These are phyloP conservation scores for Dendrophyllia cribrosa DNA, from an alignment of 64 coral and sea anemone species.

Conservation along the genomic window DNA sequence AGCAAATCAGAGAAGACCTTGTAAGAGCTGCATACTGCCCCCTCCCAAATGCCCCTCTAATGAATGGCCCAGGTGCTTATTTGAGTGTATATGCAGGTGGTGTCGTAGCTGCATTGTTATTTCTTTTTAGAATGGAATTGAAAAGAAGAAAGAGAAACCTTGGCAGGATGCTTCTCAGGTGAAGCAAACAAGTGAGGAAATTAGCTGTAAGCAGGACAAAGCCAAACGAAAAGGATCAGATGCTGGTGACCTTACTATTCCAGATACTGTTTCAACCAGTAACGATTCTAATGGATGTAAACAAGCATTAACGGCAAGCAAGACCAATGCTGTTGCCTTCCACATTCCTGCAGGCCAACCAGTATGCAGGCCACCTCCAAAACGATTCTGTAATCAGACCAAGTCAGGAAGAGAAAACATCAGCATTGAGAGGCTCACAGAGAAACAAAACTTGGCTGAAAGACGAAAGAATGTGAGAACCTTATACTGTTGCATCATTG, in stretches of 20 bases:
- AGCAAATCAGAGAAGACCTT: too few relatives aligned
- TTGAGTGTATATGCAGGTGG: too few relatives aligned
- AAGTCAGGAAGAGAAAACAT: constrained; percentile 25
- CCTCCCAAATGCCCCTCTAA: too few relatives aligned
- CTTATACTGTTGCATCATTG: background rate
- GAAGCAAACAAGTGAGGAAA: background rate
- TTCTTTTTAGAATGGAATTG: constrained; percentile 39
- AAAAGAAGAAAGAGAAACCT: background rate
- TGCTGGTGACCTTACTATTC: background rate
- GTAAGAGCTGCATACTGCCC: too few relatives aligned
- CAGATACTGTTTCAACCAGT: background rate
- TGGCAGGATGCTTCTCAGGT: background rate
- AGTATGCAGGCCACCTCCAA: constrained; percentile 42
- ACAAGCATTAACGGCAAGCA: background rate
- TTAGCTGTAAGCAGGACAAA: background rate
- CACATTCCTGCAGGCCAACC: constrained; percentile 33
- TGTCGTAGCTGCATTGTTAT: background rate
- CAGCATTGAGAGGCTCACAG: constrained; percentile 39
- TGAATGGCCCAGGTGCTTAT: too few relatives aligned
- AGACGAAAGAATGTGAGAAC: constrained; percentile 34
- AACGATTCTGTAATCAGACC: constrained; percentile 31
- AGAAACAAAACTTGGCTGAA: constrained; percentile 68
- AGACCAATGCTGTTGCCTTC: constrained; percentile 45
- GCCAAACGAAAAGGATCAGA: background rate
- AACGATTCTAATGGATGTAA: background rate